Evolutionary conservation across 1,140 invertebrate species (phyloP), one percentile per base, ranked within the genome.

Genomic region (Homalodisca vitripennis): DNA sequence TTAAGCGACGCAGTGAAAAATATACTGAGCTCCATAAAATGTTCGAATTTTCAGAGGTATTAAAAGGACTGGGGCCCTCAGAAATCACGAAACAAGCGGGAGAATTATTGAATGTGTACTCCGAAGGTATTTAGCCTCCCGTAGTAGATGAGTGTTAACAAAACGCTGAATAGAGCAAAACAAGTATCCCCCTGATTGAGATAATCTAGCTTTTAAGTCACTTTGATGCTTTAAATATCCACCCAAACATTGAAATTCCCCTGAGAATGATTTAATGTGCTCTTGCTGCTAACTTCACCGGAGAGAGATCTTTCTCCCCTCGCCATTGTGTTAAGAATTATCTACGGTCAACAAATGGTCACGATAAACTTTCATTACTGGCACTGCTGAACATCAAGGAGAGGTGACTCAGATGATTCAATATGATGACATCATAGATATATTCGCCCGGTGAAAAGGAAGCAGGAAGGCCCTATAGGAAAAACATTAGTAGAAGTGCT

Each of bases 81-180:
- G 24, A 55, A 55, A 26, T 55, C 51, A 55, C 51, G 22, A 55
- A 55, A 20, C 6, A 55, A 55, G 6, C 51, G 51, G 51, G 51
- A 55, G 51, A 55, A 55, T 55, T 55, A 55, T 55, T 55, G 51
- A 55, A n/a, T n/a, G n/a, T n/a, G 51, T 55, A 6, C 24, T n/a
- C n/a, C n/a, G n/a, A n/a, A n/a, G n/a, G n/a, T n/a, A n/a, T n/a
- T n/a, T 10, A 55, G 51, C 51, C 51, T 55, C 10, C 51, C 51
- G 51, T 55, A 6, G 51, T 55, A 55, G 51, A 55, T 20, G 51
- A 55, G 51, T 55, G 51, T 55, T 55, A 12, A 55, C 51, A 55
- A 55, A 55, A 55, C 51, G 22, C 17, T 6, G 17, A 55, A 6
- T 20, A 17, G 17, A 17, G 51, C 51, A 20, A 26, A 55, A 20